A percentile compares a stretch with the other conserved stretches of the same genome.
Conservation (phyloP, 2,113 vertebrate genomes). For the Motacilla alba region DNA sequence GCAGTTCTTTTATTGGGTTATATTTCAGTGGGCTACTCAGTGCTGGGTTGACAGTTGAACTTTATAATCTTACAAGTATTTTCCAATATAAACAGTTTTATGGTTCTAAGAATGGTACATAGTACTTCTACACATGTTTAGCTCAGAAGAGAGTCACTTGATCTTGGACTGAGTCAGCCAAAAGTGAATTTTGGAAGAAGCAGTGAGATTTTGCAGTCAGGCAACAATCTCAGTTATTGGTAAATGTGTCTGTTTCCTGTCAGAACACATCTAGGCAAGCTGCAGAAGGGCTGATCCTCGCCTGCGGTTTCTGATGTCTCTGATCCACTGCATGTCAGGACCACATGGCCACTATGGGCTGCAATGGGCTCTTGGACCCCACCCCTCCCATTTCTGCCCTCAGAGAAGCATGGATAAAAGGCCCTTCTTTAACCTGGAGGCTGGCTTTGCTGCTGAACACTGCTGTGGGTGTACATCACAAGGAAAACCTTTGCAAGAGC, state of each 20-base stretch:
- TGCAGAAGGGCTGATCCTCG: not conserved
- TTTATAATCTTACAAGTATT: not conserved
- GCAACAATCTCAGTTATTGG: not conserved
- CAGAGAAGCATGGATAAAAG: not conserved
- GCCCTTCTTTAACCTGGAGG: not conserved
- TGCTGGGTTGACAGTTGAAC: not conserved
- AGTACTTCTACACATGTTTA: not conserved
- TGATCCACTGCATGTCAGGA: accelerated
- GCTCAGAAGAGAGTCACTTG: not conserved
- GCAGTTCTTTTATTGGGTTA: not conserved
- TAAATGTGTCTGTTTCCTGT: not conserved
- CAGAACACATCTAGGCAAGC: not conserved
- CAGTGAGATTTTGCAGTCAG: not conserved
- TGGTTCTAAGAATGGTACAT: not conserved
- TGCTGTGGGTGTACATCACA: accelerated
- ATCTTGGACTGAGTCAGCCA: not conserved
- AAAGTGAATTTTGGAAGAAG: not conserved
- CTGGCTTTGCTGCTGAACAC: not conserved
- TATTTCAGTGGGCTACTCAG: not conserved
- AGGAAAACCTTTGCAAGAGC: not conserved
- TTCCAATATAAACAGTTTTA: not conserved
- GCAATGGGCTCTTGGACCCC: not conserved
- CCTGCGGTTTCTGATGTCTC: not conserved
- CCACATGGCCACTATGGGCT: accelerated
- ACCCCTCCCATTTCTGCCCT: not conserved